phyloP scores from a whole-genome alignment of 1,140 invertebrate species.

The Hestina assimilis region DNA sequence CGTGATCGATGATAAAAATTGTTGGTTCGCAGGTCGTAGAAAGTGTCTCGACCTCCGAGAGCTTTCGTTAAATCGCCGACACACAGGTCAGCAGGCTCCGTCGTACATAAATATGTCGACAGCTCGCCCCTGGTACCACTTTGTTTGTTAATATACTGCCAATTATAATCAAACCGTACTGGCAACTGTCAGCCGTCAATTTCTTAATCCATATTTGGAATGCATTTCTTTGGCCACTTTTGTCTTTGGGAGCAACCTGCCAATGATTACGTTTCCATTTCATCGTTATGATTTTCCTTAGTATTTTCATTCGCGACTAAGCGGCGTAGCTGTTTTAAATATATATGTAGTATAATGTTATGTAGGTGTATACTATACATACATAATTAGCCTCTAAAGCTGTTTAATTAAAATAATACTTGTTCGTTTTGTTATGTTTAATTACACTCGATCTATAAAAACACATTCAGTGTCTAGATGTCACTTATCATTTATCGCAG shows the following conservation, averaged over 20 bases:
- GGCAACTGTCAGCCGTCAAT: slow-evolving; percentile 55
- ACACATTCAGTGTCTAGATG: too few relatives aligned
- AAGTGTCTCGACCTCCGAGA: slow-evolving; percentile 69
- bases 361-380: too few relatives aligned
- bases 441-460: too few relatives aligned
- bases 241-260: slow-evolving; percentile 30
- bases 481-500: too few relatives aligned
- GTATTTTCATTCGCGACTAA: not conserved
- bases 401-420: too few relatives aligned
- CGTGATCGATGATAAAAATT: slow-evolving; percentile 72
- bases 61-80: slow-evolving; percentile 68
- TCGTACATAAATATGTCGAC: slow-evolving; percentile 69
- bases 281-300: slow-evolving; percentile 8
- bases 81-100: slow-evolving; percentile 55
- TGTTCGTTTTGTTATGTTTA: too few relatives aligned
- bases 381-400: too few relatives aligned
- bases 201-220: slow-evolving; percentile 59
- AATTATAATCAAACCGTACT: slow-evolving; percentile 75
- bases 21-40: slow-evolving; percentile 63
- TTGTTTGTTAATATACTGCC: slow-evolving; percentile 76
- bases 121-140: slow-evolving; percentile 61
- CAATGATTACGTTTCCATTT: slow-evolving; percentile 22
- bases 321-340: not conserved
- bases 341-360: too few relatives aligned
- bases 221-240: slow-evolving; percentile 41